A percentile compares a stretch with the other conserved stretches of the same genome.
Evolutionary conservation across 2,113 vertebrate species (phyloP).

Genomic region (Nycticryphes semicollaris): DNA sequence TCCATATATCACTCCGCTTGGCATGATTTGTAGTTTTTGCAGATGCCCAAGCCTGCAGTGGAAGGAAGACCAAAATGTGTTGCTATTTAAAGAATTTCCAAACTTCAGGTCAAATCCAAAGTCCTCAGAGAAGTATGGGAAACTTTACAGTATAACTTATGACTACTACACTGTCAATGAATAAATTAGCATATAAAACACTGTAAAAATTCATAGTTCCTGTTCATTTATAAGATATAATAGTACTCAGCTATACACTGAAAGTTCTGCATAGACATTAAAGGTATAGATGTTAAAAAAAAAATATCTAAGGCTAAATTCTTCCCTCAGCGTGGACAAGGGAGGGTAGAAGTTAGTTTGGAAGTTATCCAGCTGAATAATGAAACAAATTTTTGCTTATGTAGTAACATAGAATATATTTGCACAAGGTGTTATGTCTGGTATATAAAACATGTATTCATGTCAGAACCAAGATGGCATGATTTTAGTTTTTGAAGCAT

Average conservation of each 20-base stretch:
- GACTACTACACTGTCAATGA: slow-evolving; percentile 3
- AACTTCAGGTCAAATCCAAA: slow-evolving; percentile 21
- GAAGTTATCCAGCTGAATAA: background rate
- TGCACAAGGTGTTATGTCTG: background rate
- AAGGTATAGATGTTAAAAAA: background rate
- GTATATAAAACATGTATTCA: background rate
- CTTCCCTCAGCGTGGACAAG: background rate
- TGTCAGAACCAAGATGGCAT: background rate
- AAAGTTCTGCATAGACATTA: background rate
- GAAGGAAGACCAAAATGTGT: slow-evolving; percentile 32
- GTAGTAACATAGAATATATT: background rate
- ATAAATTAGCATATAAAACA: slow-evolving; percentile 48
- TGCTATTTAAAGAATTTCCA: slow-evolving; percentile 25
- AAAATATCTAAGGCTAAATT: background rate
- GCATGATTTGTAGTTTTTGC: slow-evolving; percentile 57
- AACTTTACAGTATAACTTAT: slow-evolving; percentile 7
- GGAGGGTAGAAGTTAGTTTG: background rate
- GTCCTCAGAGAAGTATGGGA: background rate
- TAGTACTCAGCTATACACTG: background rate
- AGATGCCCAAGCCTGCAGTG: slow-evolving; percentile 30
- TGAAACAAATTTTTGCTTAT: background rate
- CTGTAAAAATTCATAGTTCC: slow-evolving; percentile 10
- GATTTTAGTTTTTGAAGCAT: background rate
- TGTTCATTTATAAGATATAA: slow-evolving; percentile 29
- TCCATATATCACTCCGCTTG: slow-evolving; percentile 58